These are phyloP conservation scores for Meta bourneti DNA, from an alignment of 2,888 invertebrate genomes.

Conservation along the genomic window DNA sequence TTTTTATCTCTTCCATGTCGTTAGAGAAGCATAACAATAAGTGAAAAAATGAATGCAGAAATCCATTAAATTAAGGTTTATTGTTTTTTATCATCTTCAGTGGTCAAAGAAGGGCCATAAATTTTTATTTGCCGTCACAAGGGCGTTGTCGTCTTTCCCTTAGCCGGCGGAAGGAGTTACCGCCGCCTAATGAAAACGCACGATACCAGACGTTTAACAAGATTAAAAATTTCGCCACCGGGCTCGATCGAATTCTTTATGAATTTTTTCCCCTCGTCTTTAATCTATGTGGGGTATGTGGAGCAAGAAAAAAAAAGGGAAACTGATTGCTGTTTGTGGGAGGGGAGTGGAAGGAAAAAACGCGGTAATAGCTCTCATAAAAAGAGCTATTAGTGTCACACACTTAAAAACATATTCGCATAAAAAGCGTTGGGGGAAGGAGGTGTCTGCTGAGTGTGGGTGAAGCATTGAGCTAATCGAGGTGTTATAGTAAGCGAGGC, in stretches of 20 bases:
- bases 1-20: constrained; percentile 54
- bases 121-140: constrained; percentile 75
- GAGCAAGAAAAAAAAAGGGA: constrained; percentile 1
- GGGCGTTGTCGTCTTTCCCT: constrained; percentile 66
- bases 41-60: constrained; percentile 61
- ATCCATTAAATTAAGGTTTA: constrained; percentile 75
- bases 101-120: constrained; percentile 74
- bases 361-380: constrained; percentile 61
- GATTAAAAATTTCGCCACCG: constrained; percentile 76
- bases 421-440: constrained; percentile 51
- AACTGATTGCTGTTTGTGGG: constrained; percentile 35
- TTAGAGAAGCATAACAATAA: constrained; percentile 59
- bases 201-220: constrained; percentile 66
- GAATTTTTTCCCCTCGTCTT: constrained; percentile 38
- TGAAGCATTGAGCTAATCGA: constrained; percentile 33
- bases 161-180: constrained; percentile 52
- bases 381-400: constrained; percentile 74
- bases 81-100: constrained; percentile 75
- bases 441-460: constrained; percentile 29
- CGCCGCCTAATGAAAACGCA: constrained; percentile 68
- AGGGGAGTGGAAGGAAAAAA: constrained; percentile 45
- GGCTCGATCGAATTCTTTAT: constrained; percentile 41
- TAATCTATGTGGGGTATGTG: constrained; percentile 27
- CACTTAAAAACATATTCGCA: constrained; percentile 57
- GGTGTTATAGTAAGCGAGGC: constrained; percentile 25